These are phyloP conservation scores for Burhinus bistriatus DNA, from an alignment of 2,113 vertebrate genomes.

Conservation along the genomic window DNA sequence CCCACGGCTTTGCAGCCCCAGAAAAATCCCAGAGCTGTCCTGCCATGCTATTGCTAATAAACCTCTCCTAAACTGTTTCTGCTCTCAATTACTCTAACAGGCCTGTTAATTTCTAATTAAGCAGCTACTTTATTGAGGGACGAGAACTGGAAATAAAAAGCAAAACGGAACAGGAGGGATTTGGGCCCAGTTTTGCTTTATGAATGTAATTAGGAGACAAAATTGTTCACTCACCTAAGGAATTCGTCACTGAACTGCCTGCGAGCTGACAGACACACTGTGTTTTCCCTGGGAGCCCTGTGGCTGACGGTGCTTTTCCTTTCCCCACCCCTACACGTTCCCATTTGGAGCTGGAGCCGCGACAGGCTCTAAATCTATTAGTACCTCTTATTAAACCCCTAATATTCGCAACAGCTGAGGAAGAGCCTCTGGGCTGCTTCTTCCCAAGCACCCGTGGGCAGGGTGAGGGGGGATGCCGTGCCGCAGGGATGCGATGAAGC, in stretches of 20 bases:
- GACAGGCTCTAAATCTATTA: background rate
- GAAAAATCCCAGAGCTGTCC: background rate
- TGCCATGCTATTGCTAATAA: background rate
- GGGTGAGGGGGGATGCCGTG: background rate
- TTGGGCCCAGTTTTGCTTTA: slow-evolving; percentile 18
- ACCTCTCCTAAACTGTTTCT: background rate
- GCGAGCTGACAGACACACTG: background rate
- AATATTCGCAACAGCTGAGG: background rate
- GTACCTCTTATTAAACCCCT: background rate
- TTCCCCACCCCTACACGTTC: background rate
- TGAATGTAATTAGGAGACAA: background rate
- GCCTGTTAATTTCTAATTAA: slow-evolving; percentile 51
- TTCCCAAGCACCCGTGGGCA: background rate
- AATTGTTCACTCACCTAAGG: background rate
- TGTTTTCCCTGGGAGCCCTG: background rate
- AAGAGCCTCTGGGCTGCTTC: background rate
- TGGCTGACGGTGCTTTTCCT: background rate
- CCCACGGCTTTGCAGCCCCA: background rate
- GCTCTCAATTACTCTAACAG: background rate
- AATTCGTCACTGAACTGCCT: background rate
- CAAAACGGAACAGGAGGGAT: background rate
- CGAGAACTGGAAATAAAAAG: background rate
- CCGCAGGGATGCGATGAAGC: rapidly evolving
- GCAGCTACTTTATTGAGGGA: background rate
- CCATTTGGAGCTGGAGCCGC: background rate